Base-by-base conservation (phyloP, 2,113 vertebrate species). In the Tamias sibiricus region DNA sequence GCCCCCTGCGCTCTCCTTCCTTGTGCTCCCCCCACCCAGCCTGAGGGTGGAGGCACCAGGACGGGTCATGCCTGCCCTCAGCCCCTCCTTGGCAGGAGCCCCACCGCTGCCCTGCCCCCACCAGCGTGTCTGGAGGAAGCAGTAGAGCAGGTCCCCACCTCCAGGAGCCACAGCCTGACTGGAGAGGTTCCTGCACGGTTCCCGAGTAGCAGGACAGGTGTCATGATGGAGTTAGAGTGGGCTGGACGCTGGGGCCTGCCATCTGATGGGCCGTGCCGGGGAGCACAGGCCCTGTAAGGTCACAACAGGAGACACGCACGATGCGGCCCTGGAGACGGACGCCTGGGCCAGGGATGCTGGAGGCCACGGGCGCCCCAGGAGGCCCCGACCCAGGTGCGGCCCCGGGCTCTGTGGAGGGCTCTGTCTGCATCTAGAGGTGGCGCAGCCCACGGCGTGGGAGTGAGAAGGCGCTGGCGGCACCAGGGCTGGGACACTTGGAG, bases 161-260 rank as follows among this genome's bases (percentile, higher is more conserved):
- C 54, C 24, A 9, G 40, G 47, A 69, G 19, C 13, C 28, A 4
- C 1, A 3, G 69, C 57, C 44, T 68, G 8, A 28, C 10, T 16
- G 3, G 47, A 71, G 54, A 49, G 66, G 26, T 3, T 35, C 66
- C 8, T 8, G 2, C 12, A 52, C 13, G 13, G 8, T 35, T 35
- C 47, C 84, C 49, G 20, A 13, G 6, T 0, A 26, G 79, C 74
- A 11, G 0, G 12, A 8, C 22, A 1, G 17, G 64, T n/a, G 26
- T n/a, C 1, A 24, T 0, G 35, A 13, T 2, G 4, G 14, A 9
- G 68, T 30, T 0, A 4, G 54, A 57, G 20, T 2, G 5, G 5
- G 17, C 5, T 7, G 54, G 13, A 57, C 5, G 20, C 54, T 2
- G 54, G 13, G 13, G 54, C 1, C 20, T 57, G 20, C 5, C 17